Conservation (phyloP, 2,888 invertebrate species). For the Chrysotoxum bicinctum region DNA sequence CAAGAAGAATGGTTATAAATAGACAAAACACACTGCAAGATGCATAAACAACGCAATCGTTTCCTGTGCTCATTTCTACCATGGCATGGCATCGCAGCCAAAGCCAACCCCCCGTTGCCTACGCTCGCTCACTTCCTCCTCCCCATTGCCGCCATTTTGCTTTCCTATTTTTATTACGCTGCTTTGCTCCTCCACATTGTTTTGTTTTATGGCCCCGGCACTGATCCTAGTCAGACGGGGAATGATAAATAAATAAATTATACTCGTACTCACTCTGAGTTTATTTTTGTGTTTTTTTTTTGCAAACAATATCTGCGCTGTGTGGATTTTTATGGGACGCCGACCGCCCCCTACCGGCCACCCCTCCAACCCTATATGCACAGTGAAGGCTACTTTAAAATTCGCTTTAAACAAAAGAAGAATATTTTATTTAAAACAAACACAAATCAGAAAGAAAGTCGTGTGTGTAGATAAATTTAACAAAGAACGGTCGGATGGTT, state of each 20-base stretch:
- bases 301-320: slow-evolving; percentile 15
- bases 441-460: not conserved
- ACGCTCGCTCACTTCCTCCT: not conserved
- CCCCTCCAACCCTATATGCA: not conserved
- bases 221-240: slow-evolving; percentile 55
- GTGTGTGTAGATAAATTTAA: slow-evolving; percentile 32
- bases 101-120: not conserved
- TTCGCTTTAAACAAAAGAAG: slow-evolving; percentile 44
- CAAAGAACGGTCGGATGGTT: slow-evolving; percentile 8
- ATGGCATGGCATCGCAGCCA: slow-evolving; percentile 2
- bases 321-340: slow-evolving; percentile 21
- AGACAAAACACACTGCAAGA: slow-evolving; percentile 47
- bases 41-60: slow-evolving; percentile 61
- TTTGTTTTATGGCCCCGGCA: slow-evolving; percentile 51
- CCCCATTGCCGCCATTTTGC: slow-evolving; percentile 11
- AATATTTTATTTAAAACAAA: slow-evolving; percentile 5
- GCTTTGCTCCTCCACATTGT: slow-evolving; percentile 30
- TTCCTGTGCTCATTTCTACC: slow-evolving; percentile 25
- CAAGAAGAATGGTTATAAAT: slow-evolving; percentile 55
- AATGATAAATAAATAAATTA: slow-evolving; percentile 68
- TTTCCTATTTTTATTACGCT: slow-evolving; percentile 44
- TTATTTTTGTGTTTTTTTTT: slow-evolving; percentile 1
- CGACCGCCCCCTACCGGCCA: not conserved
- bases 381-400: slow-evolving; percentile 45
- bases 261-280: slow-evolving; percentile 30